Base-by-base conservation (phyloP, 2,797 vertebrate species). In the Sebastes iracundus region DNA sequence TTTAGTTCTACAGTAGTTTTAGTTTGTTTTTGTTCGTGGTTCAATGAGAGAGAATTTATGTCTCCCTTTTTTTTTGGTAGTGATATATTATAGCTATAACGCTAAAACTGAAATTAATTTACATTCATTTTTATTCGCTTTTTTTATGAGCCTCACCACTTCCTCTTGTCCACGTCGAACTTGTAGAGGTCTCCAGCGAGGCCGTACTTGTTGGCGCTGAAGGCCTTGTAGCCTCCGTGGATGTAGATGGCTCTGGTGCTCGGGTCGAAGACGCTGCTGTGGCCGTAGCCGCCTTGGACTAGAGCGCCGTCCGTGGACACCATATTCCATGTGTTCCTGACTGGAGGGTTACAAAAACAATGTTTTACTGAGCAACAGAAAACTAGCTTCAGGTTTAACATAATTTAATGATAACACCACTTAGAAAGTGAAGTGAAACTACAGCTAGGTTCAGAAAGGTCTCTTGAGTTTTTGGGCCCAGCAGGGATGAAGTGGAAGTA, bases 211-310 rank as follows among this genome's bases (percentile, higher is more conserved):
- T 97, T 99, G 85, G 98, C 97, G 7, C 96, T 99, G 93, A 99
- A 99, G 0, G 98, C 98, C 92, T 99, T 99, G 96, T 99, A 99
- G 58, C 99, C 99, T 16, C 99, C 99, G 0, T 99, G 98, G 87
- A 97, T 96, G 68, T 98, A 99, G 77, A 99, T 90, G 25, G 97
- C 94, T 64, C 93, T 95, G 23, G 97, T 97, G 22, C 85, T 90
- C 0, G 95, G 91, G 89, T 99, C 98, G 9, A 97, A 99, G 6
- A 97, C 97, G 1, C 98, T 99, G 86, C 99, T 99, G 93, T 99
- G 99, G 42, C 99, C 98, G 2, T 99, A 99, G 0, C 99, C 99
- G 1, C 99, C 99, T 81, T 99, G 99, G 6, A 99, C 97, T 89
- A 99, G 93, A 0, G 98, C 99, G 0, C 99, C 98, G 0, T 90